A percentile compares a stretch with the other conserved stretches of the same genome.
Evolutionary conservation across 2,113 vertebrate species (phyloP).

Genomic region (Parus major): DNA sequence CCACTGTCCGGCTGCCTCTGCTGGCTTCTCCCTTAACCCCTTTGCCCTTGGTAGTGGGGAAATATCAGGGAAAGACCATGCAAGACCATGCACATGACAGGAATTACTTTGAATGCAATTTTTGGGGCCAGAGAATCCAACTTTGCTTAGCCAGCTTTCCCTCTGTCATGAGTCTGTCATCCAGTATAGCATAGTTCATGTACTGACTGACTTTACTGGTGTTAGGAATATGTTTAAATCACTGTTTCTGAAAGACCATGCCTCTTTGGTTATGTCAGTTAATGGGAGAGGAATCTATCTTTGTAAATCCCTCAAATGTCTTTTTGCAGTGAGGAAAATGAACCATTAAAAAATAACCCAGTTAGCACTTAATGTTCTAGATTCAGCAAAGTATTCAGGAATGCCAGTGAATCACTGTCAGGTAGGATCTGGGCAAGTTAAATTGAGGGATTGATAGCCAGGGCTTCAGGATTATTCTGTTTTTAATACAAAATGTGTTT

Average conservation of each 20-base stretch:
- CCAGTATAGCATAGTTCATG: neutral
- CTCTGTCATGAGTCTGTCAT: neutral
- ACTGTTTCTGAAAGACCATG: neutral
- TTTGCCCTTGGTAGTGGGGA: neutral
- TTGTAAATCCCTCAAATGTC: neutral
- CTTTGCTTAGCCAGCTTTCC: neutral
- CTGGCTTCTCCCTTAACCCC: neutral
- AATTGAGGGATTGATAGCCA: neutral
- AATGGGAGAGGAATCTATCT: neutral
- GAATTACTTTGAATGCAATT: neutral
- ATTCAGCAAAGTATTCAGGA: neutral
- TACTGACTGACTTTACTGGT: neutral
- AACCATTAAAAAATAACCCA: neutral
- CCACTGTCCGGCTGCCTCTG: fast-evolving
- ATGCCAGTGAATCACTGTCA: neutral
- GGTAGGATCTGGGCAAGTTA: neutral
- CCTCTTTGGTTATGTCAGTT: neutral
- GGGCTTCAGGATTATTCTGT: neutral
- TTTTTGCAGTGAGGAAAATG: neutral
- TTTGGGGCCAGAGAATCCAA: neutral
- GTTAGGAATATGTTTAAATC: neutral
- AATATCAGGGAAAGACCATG: neutral
- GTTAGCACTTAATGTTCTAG: neutral
- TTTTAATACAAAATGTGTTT: neutral
- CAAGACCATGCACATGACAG: neutral